Evolutionary conservation across 2,797 vertebrate genomes (phyloP), one percentile per base, ranked within the genome.

Genomic region (Todus mexicanus): DNA sequence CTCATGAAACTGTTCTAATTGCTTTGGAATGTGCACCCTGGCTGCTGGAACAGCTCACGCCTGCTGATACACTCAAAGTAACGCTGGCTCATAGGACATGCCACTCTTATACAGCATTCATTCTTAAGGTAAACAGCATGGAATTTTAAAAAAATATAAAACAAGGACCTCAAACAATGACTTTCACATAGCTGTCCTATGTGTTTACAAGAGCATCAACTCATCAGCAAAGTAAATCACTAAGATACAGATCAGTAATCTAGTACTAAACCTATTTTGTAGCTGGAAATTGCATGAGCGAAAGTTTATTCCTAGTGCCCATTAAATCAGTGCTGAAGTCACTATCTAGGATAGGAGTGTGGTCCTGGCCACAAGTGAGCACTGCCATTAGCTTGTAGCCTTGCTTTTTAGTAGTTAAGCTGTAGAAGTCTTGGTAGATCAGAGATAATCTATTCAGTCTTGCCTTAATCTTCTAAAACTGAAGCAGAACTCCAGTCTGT

Each of bases 1-100:
- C 92, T 94, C 43, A 90, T 18, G 71, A 94, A 93, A 76, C 79
- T 84, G 66, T 69, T 95, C 73, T 95, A 95, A 96, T 91, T 85
- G 91, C 79, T 94, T 64, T 86, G 95, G 94, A 94, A 96, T 93
- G 95, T 79, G 60, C 63, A 84, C 64, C 29, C 71, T 81, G n/a
- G 72, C 68, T 89, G 87, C 92, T 91, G 48, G 51, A 93, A 89
- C 85, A 64, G 50, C 84, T 91, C 4, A 0, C 57, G 69, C 65
- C 76, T 86, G 74, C 85, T 70, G 72, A 83, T 64, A 84, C 54
- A 57, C 56, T 27, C 12, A 3, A 89, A 89, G 66, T 37, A 83
- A 75, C 40, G 33, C 25, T n/a, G 64, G 37, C n/a, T 93, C 15
- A 43, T 40, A 80, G 59, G 63, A 85, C 29, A 35, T 10, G 5